Conservation (phyloP, 1,140 invertebrate species). For the Zaprionus vittiger region DNA sequence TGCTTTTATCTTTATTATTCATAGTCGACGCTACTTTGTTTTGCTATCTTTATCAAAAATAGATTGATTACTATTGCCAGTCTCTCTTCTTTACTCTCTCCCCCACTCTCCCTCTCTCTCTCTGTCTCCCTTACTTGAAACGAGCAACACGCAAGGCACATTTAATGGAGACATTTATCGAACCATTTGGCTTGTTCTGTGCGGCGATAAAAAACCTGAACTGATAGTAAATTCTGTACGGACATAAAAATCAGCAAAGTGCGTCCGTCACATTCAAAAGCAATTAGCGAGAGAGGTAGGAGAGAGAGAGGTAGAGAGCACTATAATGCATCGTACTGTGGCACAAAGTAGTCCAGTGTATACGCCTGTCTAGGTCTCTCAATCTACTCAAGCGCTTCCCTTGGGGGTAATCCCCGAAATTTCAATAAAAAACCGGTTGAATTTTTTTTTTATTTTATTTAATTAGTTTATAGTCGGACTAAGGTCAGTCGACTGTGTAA, state of each 20-base stretch:
- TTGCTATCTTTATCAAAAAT: constrained; percentile 59
- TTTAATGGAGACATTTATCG: constrained; percentile 71
- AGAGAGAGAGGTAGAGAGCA: neutral
- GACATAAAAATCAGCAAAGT: constrained; percentile 53
- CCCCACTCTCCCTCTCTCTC: neutral
- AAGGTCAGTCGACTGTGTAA: too few species aligned
- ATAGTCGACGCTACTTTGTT: constrained; percentile 43
- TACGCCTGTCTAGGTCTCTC: neutral
- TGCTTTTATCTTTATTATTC: constrained; percentile 64
- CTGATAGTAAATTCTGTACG: constrained; percentile 57
- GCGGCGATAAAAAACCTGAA: constrained; percentile 57
- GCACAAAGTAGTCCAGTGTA: neutral
- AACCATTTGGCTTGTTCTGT: constrained; percentile 34
- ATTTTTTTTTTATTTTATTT: too few species aligned
- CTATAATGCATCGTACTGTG: neutral
- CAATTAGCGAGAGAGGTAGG: constrained; percentile 40
- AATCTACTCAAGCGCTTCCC: neutral
- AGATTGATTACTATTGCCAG: constrained; percentile 55
- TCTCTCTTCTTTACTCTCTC: neutral
- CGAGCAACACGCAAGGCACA: constrained; percentile 55
- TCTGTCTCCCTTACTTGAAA: neutral
- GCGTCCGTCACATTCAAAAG: constrained; percentile 45
- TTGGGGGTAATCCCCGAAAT: neutral
- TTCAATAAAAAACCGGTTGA: neutral
- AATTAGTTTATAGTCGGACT: too few species aligned